Percentiles rank a stretch among this genome's conserved stretches.
Conservation (phyloP, 1,140 invertebrate species). For the Diachasmimorpha longicaudata region DNA sequence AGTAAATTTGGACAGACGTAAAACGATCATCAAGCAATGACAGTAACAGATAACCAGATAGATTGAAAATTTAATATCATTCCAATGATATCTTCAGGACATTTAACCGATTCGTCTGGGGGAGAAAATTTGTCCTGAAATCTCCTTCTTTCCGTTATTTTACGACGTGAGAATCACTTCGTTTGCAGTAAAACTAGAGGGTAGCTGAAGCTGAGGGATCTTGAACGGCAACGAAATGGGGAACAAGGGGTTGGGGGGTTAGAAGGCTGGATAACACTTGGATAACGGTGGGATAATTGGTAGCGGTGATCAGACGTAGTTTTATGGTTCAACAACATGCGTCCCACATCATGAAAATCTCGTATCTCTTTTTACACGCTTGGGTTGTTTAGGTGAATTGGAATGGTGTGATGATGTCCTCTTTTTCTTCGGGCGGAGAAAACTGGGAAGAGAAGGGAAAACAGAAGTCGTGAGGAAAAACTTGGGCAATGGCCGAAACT, state of each 20-base stretch:
- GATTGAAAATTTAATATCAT: neutral
- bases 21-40: neutral
- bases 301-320: conserved; percentile 61
- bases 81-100: neutral
- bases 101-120: neutral
- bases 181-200: conserved; percentile 62
- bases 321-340: conserved; percentile 61
- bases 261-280: conserved; percentile 45
- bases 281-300: conserved; percentile 64
- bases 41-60: neutral
- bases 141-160: conserved; percentile 31
- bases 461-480: conserved; percentile 35
- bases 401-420: neutral
- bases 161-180: conserved; percentile 63
- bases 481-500: conserved; percentile 40
- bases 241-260: neutral
- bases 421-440: neutral
- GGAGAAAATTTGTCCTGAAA: neutral
- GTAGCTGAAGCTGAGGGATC: conserved; percentile 15
- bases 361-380: conserved; percentile 10
- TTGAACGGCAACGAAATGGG: neutral
- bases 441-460: neutral
- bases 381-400: conserved; percentile 12
- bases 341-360: conserved; percentile 35
- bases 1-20: neutral